Evolutionary conservation across 2,113 vertebrate species (phyloP).

Genomic region (Ciconia boyciana): DNA sequence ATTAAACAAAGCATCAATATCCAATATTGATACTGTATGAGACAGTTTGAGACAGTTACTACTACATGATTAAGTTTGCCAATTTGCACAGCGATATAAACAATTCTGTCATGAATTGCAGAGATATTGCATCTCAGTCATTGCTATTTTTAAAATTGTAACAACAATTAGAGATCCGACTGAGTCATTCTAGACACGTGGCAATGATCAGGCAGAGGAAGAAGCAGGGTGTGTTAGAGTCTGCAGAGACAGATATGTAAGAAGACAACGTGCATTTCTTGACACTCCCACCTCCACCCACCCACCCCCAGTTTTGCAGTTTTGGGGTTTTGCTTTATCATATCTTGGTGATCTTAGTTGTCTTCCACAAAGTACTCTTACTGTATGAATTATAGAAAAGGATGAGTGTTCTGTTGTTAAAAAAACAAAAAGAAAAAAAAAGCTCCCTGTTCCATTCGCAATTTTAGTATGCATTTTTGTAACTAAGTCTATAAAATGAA

Average conservation of each 20-base stretch:
- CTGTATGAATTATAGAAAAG: not conserved
- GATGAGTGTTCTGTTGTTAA: not conserved
- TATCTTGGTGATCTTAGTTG: not conserved
- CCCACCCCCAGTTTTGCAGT: not conserved
- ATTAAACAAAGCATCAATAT: not conserved
- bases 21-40: not conserved
- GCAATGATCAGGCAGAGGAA: not conserved
- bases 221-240: not conserved
- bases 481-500: not conserved
- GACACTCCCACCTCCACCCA: not conserved
- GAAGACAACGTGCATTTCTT: not conserved
- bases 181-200: not conserved
- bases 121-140: not conserved
- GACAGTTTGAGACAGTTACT: not conserved
- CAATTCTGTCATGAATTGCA: not conserved
- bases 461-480: not conserved
- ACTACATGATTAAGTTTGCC: not conserved
- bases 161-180: not conserved
- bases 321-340: not conserved
- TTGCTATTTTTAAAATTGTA: not conserved
- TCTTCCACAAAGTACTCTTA: not conserved
- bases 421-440: not conserved
- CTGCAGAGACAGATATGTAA: not conserved
- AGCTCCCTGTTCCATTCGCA: not conserved
- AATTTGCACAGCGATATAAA: not conserved